Base-by-base conservation (phyloP, 2,888 invertebrate genomes). In the Trachelus iudaicus region DNA sequence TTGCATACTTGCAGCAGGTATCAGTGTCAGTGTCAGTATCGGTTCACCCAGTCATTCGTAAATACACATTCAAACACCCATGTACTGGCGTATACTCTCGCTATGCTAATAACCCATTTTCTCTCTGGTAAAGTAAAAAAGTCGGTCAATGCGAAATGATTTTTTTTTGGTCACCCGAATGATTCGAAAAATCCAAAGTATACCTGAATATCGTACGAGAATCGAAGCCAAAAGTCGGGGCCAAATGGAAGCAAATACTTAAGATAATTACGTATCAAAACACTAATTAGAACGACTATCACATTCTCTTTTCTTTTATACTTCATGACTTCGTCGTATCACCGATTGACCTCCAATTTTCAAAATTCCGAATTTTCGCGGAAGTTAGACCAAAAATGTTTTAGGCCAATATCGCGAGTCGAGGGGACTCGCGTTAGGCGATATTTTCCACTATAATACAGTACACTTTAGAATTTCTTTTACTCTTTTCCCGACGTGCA, bases 331-430 rank as follows among this genome's bases (percentile, higher is more conserved):
- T 73, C 73, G 30, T 73, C n/a, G 73, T 73, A 34, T 71, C 33
- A 33, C 31, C 71, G 71, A 71, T 33, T 71, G 23, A 34, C 76
- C 73, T 35, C 35, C 31, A 76, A 77, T 77, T 73, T 73, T 77
- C 73, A 73, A 33, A 33, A 40, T 34, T n/a, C n/a, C 76, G 40
- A 76, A 23, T 23, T 35, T 74, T 34, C 35, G 11, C 76, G 76
- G 23, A 75, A 40, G n/a, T 76, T 73, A 76, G 76, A 76, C 76
- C 73, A 76, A 73, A 35, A 76, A 40, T 79, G 30, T 75, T 76
- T 56, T 78, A 79, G 76, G 69, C 77, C 74, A 73, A 77, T 35
- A 4, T 35, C 35, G 74, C 13, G n/a, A 33, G n/a, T 35, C 12
- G 4, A 35, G 1, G 9, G 23, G 30, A 23, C 71, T 31, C 30